phyloP scores from a whole-genome alignment of 1,140 invertebrate species.

The Ips typographus region DNA sequence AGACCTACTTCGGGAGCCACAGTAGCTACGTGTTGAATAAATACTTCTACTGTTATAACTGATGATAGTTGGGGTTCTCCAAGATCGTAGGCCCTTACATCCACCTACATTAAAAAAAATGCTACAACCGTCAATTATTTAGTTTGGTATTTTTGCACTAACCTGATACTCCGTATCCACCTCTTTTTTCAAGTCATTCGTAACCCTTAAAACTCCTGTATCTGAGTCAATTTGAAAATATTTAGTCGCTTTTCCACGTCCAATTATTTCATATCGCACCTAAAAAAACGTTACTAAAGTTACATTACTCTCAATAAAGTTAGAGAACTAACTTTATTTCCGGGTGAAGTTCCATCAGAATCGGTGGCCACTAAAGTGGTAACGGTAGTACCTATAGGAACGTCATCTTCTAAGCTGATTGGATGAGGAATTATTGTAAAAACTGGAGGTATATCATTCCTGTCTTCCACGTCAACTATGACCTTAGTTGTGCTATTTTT shows the following conservation, averaged over 20 bases:
- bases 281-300: conserved; percentile 16
- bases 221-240: conserved; percentile 88
- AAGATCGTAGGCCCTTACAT: conserved; percentile 83
- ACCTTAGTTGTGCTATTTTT: conserved; percentile 75
- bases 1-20: conserved; percentile 69
- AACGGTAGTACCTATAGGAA: conserved; percentile 76
- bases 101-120: conserved; percentile 58
- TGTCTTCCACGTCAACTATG: conserved; percentile 75
- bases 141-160: conserved; percentile 24
- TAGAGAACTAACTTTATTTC: conserved; percentile 65
- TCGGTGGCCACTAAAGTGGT: conserved; percentile 77
- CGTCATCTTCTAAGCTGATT: conserved; percentile 79
- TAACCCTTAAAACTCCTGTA: conserved; percentile 72
- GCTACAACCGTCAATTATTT: conserved; percentile 9
- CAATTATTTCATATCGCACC: conserved; percentile 77
- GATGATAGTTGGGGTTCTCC: conserved; percentile 81
- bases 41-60: conserved; percentile 76
- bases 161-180: conserved; percentile 82
- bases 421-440: conserved; percentile 80
- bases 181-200: conserved; percentile 82
- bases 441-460: conserved; percentile 82
- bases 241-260: conserved; percentile 73
- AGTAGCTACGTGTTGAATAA: conserved; percentile 75
- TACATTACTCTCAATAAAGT: neutral
- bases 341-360: conserved; percentile 77